These are phyloP conservation scores for Hirundichthys speculiger DNA, from an alignment of 2,113 vertebrate species.

Conservation along the genomic window DNA sequence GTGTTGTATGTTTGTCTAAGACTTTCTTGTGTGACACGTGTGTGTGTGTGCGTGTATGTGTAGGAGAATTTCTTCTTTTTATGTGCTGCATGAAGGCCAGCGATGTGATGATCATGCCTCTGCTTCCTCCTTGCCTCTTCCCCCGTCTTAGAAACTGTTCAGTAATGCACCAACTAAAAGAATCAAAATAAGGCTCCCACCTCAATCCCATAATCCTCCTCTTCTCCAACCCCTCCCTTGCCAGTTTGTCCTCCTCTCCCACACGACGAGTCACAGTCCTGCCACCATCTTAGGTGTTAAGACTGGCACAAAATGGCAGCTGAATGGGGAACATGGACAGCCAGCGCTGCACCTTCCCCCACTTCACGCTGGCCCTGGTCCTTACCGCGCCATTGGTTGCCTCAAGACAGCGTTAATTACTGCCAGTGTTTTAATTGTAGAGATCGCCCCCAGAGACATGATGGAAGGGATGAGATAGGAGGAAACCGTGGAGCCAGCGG, in stretches of 20 bases:
- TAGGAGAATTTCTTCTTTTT: constrained; percentile 33
- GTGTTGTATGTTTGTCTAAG: constrained; percentile 37
- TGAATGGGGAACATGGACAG: constrained; percentile 50
- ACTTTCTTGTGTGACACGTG: constrained; percentile 50
- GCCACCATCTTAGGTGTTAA: constrained; percentile 81
- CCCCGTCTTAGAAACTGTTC: constrained; percentile 53
- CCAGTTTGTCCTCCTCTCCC: constrained; percentile 72
- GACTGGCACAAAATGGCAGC: constrained; percentile 84
- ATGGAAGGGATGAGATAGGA: constrained; percentile 63
- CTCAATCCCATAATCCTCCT: constrained; percentile 75
- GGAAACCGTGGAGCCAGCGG: constrained; percentile 54
- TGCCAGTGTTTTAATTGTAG: constrained; percentile 78
- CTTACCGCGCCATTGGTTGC: constrained; percentile 70
- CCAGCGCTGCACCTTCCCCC: constrained; percentile 67
- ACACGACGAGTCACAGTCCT: constrained; percentile 75
- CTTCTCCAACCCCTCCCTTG: constrained; percentile 70
- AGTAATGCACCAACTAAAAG: constrained; percentile 57
- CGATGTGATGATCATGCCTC: constrained; percentile 55
- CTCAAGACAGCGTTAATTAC: constrained; percentile 80
- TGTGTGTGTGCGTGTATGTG: constrained; percentile 15
- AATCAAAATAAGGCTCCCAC: constrained; percentile 70
- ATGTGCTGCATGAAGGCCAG: constrained; percentile 49
- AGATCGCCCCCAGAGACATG: constrained; percentile 69
- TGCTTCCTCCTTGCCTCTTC: constrained; percentile 36
- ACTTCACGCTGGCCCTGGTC: constrained; percentile 48